Percentiles rank a stretch among this genome's conserved stretches.
These are phyloP conservation scores for Sympetrum striolatum DNA, from an alignment of 2,888 invertebrate species.

Conservation along the genomic window DNA sequence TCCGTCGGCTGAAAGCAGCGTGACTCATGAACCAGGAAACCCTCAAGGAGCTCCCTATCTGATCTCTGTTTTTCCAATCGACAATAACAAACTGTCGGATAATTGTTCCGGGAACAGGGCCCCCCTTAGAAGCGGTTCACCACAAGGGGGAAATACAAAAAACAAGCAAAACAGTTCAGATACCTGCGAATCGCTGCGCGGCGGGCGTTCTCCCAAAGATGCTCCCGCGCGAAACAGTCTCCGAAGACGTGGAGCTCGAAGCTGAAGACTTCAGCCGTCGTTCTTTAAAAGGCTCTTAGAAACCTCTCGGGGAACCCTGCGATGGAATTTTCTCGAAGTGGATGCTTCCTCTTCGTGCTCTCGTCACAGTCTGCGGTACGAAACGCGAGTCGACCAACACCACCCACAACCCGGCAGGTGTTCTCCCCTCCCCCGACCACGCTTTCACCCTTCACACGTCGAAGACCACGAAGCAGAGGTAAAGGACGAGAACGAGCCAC, in stretches of 20 bases:
- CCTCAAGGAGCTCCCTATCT: background rate
- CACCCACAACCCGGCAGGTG: background rate
- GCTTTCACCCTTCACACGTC: constrained; percentile 62
- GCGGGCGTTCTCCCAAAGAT: background rate
- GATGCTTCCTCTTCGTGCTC: background rate
- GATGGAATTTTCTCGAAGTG: background rate
- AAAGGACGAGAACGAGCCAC: constrained; percentile 72
- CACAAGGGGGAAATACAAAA: background rate
- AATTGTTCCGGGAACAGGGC: background rate
- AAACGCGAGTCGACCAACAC: background rate
- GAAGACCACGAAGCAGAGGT: constrained; percentile 71
- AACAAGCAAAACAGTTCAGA: background rate
- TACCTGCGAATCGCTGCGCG: background rate
- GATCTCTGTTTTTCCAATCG: background rate
- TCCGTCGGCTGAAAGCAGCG: background rate
- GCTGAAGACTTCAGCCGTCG: background rate
- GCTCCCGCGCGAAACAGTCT: background rate
- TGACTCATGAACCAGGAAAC: background rate
- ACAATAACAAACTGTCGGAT: background rate
- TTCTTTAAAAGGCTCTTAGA: background rate
- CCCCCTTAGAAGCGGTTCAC: no score
- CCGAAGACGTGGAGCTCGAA: background rate
- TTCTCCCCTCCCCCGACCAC: background rate
- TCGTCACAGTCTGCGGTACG: background rate
- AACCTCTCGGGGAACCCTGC: background rate